Percentiles rank a stretch among this genome's conserved stretches.
phyloP scores from a whole-genome alignment of 2,888 invertebrate species.

The Penaeus monodon region DNA sequence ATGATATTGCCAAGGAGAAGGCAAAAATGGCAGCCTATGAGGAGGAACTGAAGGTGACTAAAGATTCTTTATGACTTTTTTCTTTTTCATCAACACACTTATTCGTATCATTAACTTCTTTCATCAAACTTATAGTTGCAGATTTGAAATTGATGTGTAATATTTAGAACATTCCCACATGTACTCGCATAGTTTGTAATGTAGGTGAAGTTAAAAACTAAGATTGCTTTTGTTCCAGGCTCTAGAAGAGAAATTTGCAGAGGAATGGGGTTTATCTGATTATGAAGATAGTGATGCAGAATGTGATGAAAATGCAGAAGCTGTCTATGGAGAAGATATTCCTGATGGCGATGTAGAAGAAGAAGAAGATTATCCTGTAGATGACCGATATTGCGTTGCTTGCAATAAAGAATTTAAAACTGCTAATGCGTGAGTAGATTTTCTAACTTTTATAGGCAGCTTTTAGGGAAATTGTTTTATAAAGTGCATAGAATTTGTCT shows the following conservation, averaged over 20 bases:
- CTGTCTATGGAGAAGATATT: neutral
- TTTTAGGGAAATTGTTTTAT: too few species aligned
- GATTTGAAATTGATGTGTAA: too few species aligned
- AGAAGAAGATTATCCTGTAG: conserved; percentile 16
- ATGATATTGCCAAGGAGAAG: conserved; percentile 28
- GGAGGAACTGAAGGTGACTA: conserved; percentile 36
- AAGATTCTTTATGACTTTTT: neutral
- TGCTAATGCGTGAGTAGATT: conserved; percentile 46
- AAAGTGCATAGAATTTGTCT: too few species aligned
- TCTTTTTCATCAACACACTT: neutral
- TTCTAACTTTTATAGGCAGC: too few species aligned
- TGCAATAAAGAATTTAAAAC: conserved; percentile 49
- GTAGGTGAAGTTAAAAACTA: neutral
- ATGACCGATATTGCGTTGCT: conserved; percentile 50
- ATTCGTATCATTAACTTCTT: neutral
- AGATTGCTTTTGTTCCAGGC: neutral
- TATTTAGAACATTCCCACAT: too few species aligned
- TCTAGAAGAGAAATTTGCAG: conserved; percentile 42
- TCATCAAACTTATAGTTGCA: neutral
- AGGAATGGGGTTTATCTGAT: conserved; percentile 37
- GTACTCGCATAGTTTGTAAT: neutral
- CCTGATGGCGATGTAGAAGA: neutral
- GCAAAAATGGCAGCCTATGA: conserved; percentile 47
- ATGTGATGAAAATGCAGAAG: conserved; percentile 22
- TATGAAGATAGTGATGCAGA: conserved; percentile 33